These are phyloP conservation scores for Strix aluco DNA, from an alignment of 2,113 vertebrate species.

Conservation along the genomic window DNA sequence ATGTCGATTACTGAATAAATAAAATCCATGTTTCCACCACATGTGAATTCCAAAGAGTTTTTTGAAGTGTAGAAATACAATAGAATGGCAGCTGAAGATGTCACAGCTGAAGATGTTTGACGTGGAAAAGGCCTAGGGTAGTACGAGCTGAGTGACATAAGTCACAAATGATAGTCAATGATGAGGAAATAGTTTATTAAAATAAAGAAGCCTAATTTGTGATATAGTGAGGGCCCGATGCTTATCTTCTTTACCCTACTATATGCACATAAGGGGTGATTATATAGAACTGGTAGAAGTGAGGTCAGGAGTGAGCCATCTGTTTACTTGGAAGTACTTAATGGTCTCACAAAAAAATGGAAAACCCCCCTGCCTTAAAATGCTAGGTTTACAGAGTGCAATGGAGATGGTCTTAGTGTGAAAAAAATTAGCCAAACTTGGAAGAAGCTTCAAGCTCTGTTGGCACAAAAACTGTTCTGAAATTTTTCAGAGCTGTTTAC, in stretches of 20 bases:
- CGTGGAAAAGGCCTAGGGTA: neutral
- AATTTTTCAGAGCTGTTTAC: neutral
- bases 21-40: neutral
- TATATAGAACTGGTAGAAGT: neutral
- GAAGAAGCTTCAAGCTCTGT: neutral
- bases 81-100: neutral
- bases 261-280: neutral
- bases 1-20: neutral
- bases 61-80: neutral
- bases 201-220: neutral
- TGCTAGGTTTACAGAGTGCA: neutral
- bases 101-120: neutral
- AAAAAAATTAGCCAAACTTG: neutral
- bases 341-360: neutral
- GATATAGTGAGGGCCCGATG: neutral
- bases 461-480: neutral
- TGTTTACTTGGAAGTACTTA: neutral
- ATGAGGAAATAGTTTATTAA: neutral
- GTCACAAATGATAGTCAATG: neutral
- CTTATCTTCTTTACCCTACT: neutral
- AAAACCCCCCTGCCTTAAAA: neutral
- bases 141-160: neutral
- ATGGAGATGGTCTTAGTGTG: neutral
- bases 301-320: neutral
- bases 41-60: neutral